phyloP scores from a whole-genome alignment of 2,888 invertebrate species.

The Tridacna crocea region DNA sequence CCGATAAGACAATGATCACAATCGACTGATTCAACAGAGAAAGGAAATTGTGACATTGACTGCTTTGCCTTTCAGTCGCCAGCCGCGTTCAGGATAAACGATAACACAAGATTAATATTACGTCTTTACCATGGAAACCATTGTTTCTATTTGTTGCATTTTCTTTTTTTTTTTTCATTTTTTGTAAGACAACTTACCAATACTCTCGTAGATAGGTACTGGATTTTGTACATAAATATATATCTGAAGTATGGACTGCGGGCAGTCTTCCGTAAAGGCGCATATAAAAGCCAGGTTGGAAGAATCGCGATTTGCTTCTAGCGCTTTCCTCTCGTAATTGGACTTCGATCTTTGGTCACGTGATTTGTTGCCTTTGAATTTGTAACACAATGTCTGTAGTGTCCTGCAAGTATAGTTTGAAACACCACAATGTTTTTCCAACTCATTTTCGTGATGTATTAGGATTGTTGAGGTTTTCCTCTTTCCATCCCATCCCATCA shows the following conservation, averaged over 20 bases:
- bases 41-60: no score
- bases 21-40: no score
- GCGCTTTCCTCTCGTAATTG: constrained; percentile 5
- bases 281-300: constrained; percentile 18
- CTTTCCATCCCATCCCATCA: no score
- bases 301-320: constrained; percentile 14
- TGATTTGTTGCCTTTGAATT: neutral
- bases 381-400: neutral
- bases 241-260: constrained; percentile 4
- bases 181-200: neutral
- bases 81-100: no score
- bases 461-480: no score
- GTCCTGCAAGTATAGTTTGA: neutral
- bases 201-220: constrained; percentile 13
- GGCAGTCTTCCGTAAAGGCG: constrained; percentile 19
- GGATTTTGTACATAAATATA: constrained; percentile 11
- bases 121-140: no score
- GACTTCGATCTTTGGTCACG: neutral
- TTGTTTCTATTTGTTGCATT: no score
- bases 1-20: no score
- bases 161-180: neutral
- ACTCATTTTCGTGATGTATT: no score
- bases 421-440: no score
- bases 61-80: no score
- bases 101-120: no score